Percentiles rank a stretch among this genome's conserved stretches.
Evolutionary conservation across 2,113 vertebrate genomes (phyloP).

Genomic region (Oreamnos americanus): DNA sequence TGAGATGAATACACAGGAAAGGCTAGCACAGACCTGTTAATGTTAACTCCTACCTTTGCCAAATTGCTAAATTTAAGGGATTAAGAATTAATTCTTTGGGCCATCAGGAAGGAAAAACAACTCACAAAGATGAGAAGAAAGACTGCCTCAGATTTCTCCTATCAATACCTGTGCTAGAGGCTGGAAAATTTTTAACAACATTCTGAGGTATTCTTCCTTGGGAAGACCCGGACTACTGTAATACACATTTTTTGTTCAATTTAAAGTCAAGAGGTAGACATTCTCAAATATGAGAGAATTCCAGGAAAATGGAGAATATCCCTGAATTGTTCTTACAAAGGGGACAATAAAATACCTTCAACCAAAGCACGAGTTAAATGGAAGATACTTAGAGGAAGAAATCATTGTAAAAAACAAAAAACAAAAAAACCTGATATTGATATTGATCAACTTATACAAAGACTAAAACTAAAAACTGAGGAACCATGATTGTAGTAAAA

Average conservation of each 20-base stretch:
- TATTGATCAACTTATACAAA: background rate
- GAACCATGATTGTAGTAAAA: background rate
- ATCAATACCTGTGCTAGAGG: background rate
- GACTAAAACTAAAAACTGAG: background rate
- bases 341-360: background rate
- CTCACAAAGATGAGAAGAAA: background rate
- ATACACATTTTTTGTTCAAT: background rate
- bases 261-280: background rate
- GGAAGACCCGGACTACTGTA: background rate
- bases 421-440: background rate
- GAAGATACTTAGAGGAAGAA: background rate
- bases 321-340: background rate
- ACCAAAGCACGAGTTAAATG: background rate
- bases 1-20: background rate
- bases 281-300: background rate
- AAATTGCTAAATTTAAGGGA: background rate
- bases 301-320: background rate
- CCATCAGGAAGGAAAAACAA: background rate
- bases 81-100: background rate
- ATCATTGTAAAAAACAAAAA: background rate
- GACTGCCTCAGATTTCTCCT: background rate
- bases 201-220: background rate
- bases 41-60: background rate
- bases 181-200: background rate
- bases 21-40: background rate